A percentile compares a stretch with the other conserved stretches of the same genome.
phyloP scores from a whole-genome alignment of 2,797 vertebrate species.

The Pangasius macronema region DNA sequence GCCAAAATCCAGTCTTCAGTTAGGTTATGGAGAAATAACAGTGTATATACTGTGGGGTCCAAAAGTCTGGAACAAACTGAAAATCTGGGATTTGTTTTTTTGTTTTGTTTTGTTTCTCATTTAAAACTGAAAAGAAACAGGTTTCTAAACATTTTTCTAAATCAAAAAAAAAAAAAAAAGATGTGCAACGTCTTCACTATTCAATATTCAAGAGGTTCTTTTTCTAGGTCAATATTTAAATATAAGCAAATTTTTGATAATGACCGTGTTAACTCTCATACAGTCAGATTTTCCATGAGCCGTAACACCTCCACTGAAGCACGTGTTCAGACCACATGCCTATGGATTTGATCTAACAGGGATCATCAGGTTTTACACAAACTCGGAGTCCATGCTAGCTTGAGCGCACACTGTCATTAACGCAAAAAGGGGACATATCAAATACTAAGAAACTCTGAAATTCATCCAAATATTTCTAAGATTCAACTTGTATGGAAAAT shows the following conservation, averaged over 20 bases:
- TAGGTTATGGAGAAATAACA: not conserved
- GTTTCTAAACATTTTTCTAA: too few species aligned
- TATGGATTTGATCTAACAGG: not conserved
- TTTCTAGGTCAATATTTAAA: not conserved
- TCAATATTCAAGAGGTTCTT: not conserved
- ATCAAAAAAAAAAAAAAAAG: not conserved
- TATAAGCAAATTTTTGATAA: not conserved
- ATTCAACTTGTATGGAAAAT: not conserved
- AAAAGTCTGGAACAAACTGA: not conserved
- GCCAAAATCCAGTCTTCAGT: not conserved
- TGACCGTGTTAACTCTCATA: not conserved
- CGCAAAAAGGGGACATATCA: not conserved
- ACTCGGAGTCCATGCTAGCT: not conserved
- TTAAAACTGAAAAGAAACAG: too few species aligned
- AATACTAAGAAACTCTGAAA: not conserved
- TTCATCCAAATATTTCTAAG: not conserved
- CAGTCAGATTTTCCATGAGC: not conserved
- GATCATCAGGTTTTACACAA: not conserved
- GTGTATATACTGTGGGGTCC: not conserved
- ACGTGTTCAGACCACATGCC: not conserved
- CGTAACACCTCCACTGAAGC: not conserved
- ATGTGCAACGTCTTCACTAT: not conserved
- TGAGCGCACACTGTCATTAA: not conserved
- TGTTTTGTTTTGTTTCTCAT: too few species aligned
- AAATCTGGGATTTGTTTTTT: not conserved